phyloP scores from a whole-genome alignment of 2,797 vertebrate genomes.

The Gobionotothen gibberifrons region DNA sequence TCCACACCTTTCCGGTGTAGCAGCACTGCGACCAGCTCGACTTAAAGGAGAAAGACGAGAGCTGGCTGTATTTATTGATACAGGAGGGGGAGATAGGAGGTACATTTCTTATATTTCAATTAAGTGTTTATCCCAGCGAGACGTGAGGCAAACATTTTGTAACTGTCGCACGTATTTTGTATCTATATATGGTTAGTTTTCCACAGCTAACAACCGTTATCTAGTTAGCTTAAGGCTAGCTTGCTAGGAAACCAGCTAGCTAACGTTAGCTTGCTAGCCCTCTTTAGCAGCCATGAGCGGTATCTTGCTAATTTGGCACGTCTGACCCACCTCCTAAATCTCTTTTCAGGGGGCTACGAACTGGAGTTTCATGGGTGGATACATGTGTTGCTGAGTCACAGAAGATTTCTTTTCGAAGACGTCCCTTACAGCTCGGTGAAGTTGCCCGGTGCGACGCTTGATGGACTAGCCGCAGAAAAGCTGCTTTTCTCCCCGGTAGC shows the following conservation, averaged over 20 bases:
- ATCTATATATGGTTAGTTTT: slow-evolving; percentile 45
- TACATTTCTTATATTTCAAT: slow-evolving; percentile 49
- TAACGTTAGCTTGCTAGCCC: slow-evolving; percentile 65
- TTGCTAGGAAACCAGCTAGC: slow-evolving; percentile 58
- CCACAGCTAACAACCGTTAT: slow-evolving; percentile 66
- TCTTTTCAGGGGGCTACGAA: slow-evolving; percentile 80
- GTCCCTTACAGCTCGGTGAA: slow-evolving; percentile 25
- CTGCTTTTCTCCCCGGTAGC: slow-evolving; percentile 65
- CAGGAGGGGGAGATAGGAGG: slow-evolving; percentile 63
- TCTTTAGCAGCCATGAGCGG: slow-evolving; percentile 68
- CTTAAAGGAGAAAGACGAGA: slow-evolving; percentile 75
- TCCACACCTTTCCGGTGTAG: slow-evolving; percentile 88
- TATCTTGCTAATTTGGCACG: slow-evolving; percentile 74
- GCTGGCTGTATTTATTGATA: slow-evolving; percentile 66
- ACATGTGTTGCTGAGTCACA: slow-evolving; percentile 66
- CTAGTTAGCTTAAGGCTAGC: slow-evolving; percentile 71
- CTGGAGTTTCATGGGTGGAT: slow-evolving; percentile 67
- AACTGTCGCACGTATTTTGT: not conserved
- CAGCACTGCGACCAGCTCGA: slow-evolving; percentile 77
- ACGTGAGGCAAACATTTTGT: not conserved
- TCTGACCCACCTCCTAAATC: slow-evolving; percentile 81
- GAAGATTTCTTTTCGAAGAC: slow-evolving; percentile 27
- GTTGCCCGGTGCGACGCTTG: slow-evolving; percentile 47
- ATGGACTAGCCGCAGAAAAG: slow-evolving; percentile 71
- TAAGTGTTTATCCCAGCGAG: not conserved